These are phyloP conservation scores for Ichneumoninae sp. DNA, from an alignment of 2,888 invertebrate genomes.

Conservation along the genomic window DNA sequence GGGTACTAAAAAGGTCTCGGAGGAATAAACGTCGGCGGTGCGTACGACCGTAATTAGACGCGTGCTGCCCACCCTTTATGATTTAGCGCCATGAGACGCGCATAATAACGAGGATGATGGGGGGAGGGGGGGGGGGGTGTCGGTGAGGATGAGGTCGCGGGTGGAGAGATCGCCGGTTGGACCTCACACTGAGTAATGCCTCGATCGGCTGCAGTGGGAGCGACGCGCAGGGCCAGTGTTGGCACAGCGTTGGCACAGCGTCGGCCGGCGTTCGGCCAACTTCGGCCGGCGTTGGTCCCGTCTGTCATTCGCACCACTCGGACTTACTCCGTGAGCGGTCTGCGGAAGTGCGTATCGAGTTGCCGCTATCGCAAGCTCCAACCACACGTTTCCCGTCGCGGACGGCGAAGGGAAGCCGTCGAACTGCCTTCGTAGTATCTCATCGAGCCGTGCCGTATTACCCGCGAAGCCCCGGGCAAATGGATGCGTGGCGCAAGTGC, in stretches of 20 bases:
- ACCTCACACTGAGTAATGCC: conserved; percentile 50
- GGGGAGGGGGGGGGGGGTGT: conserved; percentile 28
- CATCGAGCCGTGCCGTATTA: not conserved
- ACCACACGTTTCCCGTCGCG: not conserved
- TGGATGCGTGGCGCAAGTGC: not conserved
- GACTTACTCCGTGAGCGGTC: not conserved
- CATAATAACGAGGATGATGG: conserved; percentile 60
- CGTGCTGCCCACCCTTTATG: conserved; percentile 68
- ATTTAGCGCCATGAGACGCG: conserved; percentile 72
- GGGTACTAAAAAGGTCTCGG: conserved; percentile 47
- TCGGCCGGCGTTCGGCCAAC: no score
- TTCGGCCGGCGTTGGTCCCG: no score
- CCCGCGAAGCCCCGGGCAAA: not conserved
- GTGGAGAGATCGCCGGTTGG: conserved; percentile 54
- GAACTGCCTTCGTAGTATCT: not conserved
- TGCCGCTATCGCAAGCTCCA: not conserved
- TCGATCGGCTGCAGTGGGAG: not conserved
- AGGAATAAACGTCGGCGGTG: conserved; percentile 55
- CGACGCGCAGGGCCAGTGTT: no score
- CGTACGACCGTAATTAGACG: conserved; percentile 70
- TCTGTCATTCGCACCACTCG: not conserved
- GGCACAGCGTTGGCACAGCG: no score
- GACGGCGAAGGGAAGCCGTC: conserved; percentile 1
- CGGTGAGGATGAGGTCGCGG: conserved; percentile 46
- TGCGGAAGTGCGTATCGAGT: not conserved